Evolutionary conservation across 1,140 invertebrate genomes (phyloP).

Genomic region (Agrilus planipennis): DNA sequence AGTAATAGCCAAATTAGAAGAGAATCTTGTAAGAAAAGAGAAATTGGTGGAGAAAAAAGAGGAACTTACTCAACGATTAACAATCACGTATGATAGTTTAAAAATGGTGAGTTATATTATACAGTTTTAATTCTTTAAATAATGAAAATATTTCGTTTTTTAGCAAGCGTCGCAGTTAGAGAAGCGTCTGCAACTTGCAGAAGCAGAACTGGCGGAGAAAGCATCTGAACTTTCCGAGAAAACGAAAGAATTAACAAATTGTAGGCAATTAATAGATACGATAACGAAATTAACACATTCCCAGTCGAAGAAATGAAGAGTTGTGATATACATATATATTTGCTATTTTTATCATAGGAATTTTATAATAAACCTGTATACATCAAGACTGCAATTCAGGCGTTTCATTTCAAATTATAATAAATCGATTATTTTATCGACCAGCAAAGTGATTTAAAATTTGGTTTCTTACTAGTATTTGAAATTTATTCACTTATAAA

Average conservation of each 20-base stretch:
- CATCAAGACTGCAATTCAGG: too few species aligned
- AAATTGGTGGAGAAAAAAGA: conserved; percentile 22
- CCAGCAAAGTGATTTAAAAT: too few species aligned
- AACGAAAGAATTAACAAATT: conserved; percentile 13
- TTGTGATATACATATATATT: too few species aligned
- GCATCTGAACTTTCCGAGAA: conserved; percentile 12
- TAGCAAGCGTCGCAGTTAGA: conserved; percentile 21
- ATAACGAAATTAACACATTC: conserved; percentile 23
- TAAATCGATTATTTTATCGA: too few species aligned
- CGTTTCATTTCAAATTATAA: too few species aligned
- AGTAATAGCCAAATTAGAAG: conserved; percentile 17
- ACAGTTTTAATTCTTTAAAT: background rate
- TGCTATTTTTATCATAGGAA: too few species aligned
- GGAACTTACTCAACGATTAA: conserved; percentile 7
- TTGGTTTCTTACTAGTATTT: too few species aligned
- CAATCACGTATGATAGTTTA: background rate
- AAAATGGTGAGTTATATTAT: background rate
- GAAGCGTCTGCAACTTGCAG: conserved; percentile 14
- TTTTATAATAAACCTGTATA: too few species aligned
- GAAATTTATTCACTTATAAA: too few species aligned
- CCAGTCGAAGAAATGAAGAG: too few species aligned
- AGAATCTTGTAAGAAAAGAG: conserved; percentile 16
- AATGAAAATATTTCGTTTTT: conserved; percentile 5
- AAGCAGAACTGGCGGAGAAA: conserved; percentile 15
- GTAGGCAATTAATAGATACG: conserved; percentile 19